phyloP scores from a whole-genome alignment of 2,888 invertebrate genomes.

The Neocrepidodera transversa region DNA sequence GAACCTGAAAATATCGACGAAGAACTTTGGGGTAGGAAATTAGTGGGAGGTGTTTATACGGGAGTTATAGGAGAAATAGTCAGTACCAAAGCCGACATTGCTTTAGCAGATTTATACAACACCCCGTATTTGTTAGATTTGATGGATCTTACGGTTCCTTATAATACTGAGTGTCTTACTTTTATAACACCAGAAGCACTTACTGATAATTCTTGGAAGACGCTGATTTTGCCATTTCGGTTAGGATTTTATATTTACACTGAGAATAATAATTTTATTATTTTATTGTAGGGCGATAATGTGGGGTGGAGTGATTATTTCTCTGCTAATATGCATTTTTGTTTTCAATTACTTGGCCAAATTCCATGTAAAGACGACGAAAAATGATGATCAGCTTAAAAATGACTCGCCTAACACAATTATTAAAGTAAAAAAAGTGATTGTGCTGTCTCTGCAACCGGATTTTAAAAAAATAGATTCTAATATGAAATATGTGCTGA shows the following conservation, averaged over 20 bases:
- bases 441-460: slow-evolving; percentile 46
- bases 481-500: slow-evolving; percentile 51
- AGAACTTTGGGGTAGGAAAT: slow-evolving; percentile 73
- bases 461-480: slow-evolving; percentile 46
- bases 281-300: slow-evolving; percentile 67
- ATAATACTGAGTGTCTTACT: slow-evolving; percentile 83
- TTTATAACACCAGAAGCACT: slow-evolving; percentile 84
- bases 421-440: slow-evolving; percentile 42
- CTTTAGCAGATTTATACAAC: slow-evolving; percentile 80
- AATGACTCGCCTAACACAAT: background rate
- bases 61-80: slow-evolving; percentile 79
- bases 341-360: slow-evolving; percentile 72
- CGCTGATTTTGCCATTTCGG: slow-evolving; percentile 81
- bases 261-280: slow-evolving; percentile 1
- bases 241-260: slow-evolving; percentile 53
- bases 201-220: slow-evolving; percentile 84
- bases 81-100: slow-evolving; percentile 72
- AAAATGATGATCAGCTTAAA: slow-evolving; percentile 41
- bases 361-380: slow-evolving; percentile 63
- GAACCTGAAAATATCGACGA: slow-evolving; percentile 67
- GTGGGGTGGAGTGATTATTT: slow-evolving; percentile 77
- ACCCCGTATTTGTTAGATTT: slow-evolving; percentile 71
- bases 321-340: slow-evolving; percentile 70
- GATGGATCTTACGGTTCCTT: slow-evolving; percentile 78
- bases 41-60: slow-evolving; percentile 70